Evolutionary conservation across 2,888 invertebrate genomes (phyloP), one percentile per base, ranked within the genome.

Genomic region (Drosophila mettleri): DNA sequence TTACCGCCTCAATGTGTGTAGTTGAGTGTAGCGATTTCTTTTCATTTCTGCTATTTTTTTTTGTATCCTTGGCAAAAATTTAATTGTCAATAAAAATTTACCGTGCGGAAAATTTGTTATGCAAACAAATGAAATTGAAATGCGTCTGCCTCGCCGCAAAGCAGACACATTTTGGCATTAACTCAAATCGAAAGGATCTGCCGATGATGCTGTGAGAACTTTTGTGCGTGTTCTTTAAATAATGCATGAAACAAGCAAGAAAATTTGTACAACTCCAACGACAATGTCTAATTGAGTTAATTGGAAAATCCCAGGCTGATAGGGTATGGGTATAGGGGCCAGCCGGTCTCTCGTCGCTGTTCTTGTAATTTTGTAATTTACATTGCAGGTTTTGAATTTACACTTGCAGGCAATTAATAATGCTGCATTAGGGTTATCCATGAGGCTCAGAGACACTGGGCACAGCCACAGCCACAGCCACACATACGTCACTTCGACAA

Each of bases 31-130:
- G 63, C 41, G 27, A 34, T 48, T 60, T 14, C 16, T 58, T 54
- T 58, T 57, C 48, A n/a, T 20, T 29, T 48, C 33, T n/a, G n/a
- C n/a, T n/a, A n/a, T 48, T 48, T 69, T 54, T 48, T 46, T 33
- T 65, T 48, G 53, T 36, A n/a, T 36, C 16, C 54, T 46, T 53
- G 66, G 58, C 61, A 63, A 76, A 69, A 74, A 88, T 86, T 86
- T 89, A 89, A 89, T 89, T 89, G 90, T 88, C 90, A 90, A 90
- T 90, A 90, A 90, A 90, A 90, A 84, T 90, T 88, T 87, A 90
- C 91, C 81, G 89, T 84, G 91, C 89, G 91, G 90, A 90, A 90
- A 90, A 90, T 90, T 90, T 90, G 90, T 90, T 90, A 84, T 86
- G 85, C 90, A 90, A 90, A 90, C 90, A 90, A 84, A 86, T 79